Evolutionary conservation across 92 coral and sea anemone species (phyloP), one percentile per base, ranked within the genome.

Genomic region (Siderastrea siderea): DNA sequence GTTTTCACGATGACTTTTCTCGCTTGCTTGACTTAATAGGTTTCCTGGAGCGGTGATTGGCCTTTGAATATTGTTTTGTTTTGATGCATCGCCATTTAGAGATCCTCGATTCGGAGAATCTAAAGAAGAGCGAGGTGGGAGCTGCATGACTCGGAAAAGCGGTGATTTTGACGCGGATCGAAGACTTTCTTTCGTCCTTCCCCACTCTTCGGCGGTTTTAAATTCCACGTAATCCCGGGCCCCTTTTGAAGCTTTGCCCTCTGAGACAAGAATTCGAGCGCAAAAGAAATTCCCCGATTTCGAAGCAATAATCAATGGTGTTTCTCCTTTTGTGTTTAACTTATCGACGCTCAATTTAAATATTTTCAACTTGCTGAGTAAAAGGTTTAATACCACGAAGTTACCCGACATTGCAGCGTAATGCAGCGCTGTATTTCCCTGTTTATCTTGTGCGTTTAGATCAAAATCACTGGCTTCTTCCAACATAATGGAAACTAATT

Each of bases 381-480:
- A 71, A 44, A 92, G 75, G 58, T 93, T 96, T 38, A 96, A 83
- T 13, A 94, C 96, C 57, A 90, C 96, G 77, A 94, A 90, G 47
- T 94, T 94, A 6, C 95, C 96, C 26, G 98, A 96, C 75, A 78
- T 62, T 17, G 95, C 96, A 14, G 97, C 96, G 68, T 79, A 86
- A 71, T 90, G 93, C n/a, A 96, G 79, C 3, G 98, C 98, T 59
- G 98, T 94, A 84, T 96, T 96, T 38, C 97, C 97, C 11, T 87
- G 80, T 26, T 88, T 71, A 77, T 94, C 97, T 26, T 90, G 83
- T 5, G 91, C 86, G 60, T 96, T 96, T 5, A 94, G 93, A 77
- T 96, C 94, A 86, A 94, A 94, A 48, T 91, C 90, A 46, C 88
- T 85, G 14, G 85, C 86, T 65, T 96, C 96, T 19, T 92, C 93